Evolutionary conservation across 2,888 invertebrate species (phyloP).

Genomic region (Dicycla oo): DNA sequence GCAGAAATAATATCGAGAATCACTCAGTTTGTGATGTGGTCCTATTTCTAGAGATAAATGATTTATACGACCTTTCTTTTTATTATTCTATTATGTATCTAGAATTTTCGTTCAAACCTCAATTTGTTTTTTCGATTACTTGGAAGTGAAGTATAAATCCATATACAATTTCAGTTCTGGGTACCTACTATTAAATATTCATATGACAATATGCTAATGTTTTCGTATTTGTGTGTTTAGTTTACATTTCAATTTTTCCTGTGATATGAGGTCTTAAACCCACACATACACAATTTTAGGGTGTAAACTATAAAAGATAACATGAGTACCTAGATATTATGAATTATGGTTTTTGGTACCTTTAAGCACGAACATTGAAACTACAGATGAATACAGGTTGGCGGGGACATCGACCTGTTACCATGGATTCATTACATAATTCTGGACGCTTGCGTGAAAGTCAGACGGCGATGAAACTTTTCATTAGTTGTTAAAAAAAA

Average conservation of each 20-base stretch:
- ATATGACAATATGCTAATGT: slow-evolving; percentile 28
- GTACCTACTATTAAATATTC: slow-evolving; percentile 37
- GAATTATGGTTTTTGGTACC: too few relatives aligned
- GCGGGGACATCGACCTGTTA: too few relatives aligned
- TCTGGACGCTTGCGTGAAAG: too few relatives aligned
- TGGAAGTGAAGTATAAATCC: slow-evolving; percentile 21
- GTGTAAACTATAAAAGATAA: background rate
- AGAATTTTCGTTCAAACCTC: slow-evolving; percentile 1
- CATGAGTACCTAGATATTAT: background rate
- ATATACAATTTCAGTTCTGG: slow-evolving; percentile 5
- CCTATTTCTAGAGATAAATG: background rate
- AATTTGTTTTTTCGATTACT: slow-evolving; percentile 22
- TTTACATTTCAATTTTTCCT: slow-evolving; percentile 19
- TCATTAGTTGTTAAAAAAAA: too few relatives aligned
- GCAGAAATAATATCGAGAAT: background rate
- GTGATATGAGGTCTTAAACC: background rate
- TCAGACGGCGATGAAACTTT: too few relatives aligned
- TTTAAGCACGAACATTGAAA: too few relatives aligned
- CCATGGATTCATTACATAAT: too few relatives aligned
- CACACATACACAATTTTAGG: background rate
- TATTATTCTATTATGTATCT: background rate
- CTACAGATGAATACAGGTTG: too few relatives aligned
- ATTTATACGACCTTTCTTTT: background rate
- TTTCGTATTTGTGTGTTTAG: slow-evolving; percentile 19
- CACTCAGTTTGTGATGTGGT: background rate